phyloP scores from a whole-genome alignment of 2,888 invertebrate species.

The Apomyelois bistriatella region DNA sequence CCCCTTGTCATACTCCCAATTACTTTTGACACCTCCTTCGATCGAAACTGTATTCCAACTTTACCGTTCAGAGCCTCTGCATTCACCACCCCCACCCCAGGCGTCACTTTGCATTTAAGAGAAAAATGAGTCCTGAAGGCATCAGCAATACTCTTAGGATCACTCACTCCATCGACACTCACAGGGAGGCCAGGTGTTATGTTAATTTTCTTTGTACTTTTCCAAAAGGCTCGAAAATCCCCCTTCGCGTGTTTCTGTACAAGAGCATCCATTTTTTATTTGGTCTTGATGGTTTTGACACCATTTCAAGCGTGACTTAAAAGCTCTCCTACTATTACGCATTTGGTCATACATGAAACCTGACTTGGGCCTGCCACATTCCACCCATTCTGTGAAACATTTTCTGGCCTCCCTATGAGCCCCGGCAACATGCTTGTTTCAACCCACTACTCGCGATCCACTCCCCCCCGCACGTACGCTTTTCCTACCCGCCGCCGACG shows the following conservation, averaged over 20 bases:
- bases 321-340: constrained; percentile 5
- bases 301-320: constrained; percentile 13
- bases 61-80: no score
- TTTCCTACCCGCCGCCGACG: no score
- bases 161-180: no score
- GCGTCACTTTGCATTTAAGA: constrained; percentile 3
- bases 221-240: no score
- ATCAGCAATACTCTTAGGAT: no score
- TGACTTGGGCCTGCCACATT: constrained; percentile 5
- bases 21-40: neutral
- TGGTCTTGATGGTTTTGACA: constrained; percentile 12
- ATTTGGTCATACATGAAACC: constrained; percentile 9
- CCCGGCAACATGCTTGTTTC: no score
- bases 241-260: no score
- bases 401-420: constrained; percentile 9
- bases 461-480: no score
- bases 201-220: no score
- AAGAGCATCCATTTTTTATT: neutral
- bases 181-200: no score
- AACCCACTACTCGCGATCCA: no score
- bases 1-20: constrained; percentile 13
- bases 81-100: neutral
- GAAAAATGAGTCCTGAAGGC: no score
- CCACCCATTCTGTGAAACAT: constrained; percentile 5
- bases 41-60: neutral